Evolutionary conservation across 2,888 invertebrate genomes (phyloP), one percentile per base, ranked within the genome.

Genomic region (Caenorhabditis auriculariae): DNA sequence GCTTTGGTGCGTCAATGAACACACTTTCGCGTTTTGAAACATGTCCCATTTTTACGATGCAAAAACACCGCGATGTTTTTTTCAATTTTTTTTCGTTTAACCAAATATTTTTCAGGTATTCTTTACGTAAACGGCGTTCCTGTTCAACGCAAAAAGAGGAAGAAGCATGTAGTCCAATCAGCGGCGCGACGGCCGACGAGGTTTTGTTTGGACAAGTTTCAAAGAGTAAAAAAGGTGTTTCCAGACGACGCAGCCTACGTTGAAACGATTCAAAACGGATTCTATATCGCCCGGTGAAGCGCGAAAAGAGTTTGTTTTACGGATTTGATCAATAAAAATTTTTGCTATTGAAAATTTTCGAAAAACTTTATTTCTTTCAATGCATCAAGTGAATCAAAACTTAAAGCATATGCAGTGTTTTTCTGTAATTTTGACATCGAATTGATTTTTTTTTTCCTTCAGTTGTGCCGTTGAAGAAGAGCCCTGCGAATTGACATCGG

Each of bases 151-250:
- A 73, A 42, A 75, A 77, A 54, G 78, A 75, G 48, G 76, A 77
- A 24, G 80, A 80, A 32, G 61, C 57, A 6, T 72, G 67, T 42
- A 76, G 76, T 52, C 65, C 74, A 21, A 76, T 74, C 43, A 47
- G 76, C 32, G 80, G 80, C 4, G 79, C 80, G 15, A 80, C 80
- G 15, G 80, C 78, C 21, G 80, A 80, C 56, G 80, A 80, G 56
- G 67, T 54, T 15, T 9, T 23, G 38, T 28, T 39, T 42, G 12
- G n/a, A 43, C 4, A 23, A 17, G 43, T 24, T n/a, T 23, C 24
- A 21, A 17, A 43, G 17, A n/a, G 19, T 43, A n/a, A 21, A 23
- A n/a, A 19, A 21, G 17, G 21, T 37, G 17, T 17, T 35, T 39
- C 38, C 59, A 54, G 43, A 55, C 61, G 27, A 59, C 58, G 47